These are phyloP conservation scores for Danio tinwini DNA, from an alignment of 2,797 vertebrate genomes.

Conservation along the genomic window DNA sequence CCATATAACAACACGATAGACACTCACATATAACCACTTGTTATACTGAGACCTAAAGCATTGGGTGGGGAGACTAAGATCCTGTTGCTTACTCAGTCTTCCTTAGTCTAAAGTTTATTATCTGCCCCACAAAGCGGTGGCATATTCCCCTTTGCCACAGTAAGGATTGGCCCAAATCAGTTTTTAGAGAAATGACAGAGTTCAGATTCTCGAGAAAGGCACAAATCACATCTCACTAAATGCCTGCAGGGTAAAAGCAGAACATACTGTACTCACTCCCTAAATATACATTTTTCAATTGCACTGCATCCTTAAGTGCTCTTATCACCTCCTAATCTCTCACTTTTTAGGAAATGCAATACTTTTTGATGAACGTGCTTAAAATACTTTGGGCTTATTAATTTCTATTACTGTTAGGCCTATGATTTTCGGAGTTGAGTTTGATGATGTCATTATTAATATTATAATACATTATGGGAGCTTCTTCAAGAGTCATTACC, in stretches of 20 bases:
- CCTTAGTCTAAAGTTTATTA: no score
- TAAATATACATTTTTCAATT: constrained; percentile 68
- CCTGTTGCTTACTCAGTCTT: no score
- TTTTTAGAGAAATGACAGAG: constrained; percentile 41
- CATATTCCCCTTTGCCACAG: no score
- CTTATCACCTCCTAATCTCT: constrained; percentile 28
- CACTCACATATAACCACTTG: no score
- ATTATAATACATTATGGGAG: neutral
- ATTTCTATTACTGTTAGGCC: neutral
- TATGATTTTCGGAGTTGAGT: neutral
- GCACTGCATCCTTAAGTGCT: constrained; percentile 23
- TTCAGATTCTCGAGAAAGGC: constrained; percentile 64
- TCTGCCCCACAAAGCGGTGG: no score
- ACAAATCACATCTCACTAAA: constrained; percentile 73
- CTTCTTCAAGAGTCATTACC: neutral
- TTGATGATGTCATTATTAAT: neutral
- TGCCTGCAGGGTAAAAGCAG: constrained; percentile 61
- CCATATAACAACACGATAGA: no score
- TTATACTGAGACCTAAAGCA: no score
- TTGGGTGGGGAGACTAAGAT: no score
- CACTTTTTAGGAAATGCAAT: neutral
- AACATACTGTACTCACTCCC: constrained; percentile 31
- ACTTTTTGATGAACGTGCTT: neutral
- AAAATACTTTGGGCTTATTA: neutral
- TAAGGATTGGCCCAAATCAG: constrained; percentile 29